phyloP scores from a whole-genome alignment of 2,113 vertebrate species.

The Macquaria australasica region DNA sequence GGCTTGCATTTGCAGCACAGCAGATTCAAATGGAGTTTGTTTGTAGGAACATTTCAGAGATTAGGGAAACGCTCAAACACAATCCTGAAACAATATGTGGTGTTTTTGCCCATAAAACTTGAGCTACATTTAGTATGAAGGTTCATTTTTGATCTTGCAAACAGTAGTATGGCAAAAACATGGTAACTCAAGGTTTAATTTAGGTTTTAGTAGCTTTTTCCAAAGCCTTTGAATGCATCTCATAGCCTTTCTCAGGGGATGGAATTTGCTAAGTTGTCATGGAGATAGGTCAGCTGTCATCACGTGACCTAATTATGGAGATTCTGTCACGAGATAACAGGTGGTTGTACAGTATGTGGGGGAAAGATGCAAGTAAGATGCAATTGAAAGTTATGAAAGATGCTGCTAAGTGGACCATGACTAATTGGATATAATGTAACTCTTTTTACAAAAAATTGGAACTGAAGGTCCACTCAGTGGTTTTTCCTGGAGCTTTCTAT shows the following conservation, averaged over 20 bases:
- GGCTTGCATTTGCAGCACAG: conserved; percentile 30
- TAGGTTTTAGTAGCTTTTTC: not conserved
- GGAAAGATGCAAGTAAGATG: not conserved
- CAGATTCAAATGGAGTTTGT: conserved; percentile 13
- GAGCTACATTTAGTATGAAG: not conserved
- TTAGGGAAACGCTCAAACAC: not conserved
- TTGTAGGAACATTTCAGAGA: conserved; percentile 34
- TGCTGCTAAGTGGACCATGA: not conserved
- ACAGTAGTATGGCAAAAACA: not conserved
- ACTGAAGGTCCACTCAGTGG: not conserved
- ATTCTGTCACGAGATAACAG: not conserved
- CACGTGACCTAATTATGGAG: not conserved
- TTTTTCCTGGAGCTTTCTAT: not conserved
- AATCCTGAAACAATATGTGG: not conserved
- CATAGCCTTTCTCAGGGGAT: not conserved
- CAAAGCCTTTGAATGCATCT: not conserved
- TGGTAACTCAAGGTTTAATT: not conserved
- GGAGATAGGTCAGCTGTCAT: not conserved
- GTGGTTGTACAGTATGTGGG: not conserved
- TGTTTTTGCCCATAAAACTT: not conserved
- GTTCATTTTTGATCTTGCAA: not conserved
- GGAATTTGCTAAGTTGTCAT: no score
- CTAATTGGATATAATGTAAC: not conserved
- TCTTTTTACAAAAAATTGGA: not conserved
- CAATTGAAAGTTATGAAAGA: not conserved